Evolutionary conservation across 2,888 invertebrate genomes (phyloP).

Genomic region (Trichacis sp.): DNA sequence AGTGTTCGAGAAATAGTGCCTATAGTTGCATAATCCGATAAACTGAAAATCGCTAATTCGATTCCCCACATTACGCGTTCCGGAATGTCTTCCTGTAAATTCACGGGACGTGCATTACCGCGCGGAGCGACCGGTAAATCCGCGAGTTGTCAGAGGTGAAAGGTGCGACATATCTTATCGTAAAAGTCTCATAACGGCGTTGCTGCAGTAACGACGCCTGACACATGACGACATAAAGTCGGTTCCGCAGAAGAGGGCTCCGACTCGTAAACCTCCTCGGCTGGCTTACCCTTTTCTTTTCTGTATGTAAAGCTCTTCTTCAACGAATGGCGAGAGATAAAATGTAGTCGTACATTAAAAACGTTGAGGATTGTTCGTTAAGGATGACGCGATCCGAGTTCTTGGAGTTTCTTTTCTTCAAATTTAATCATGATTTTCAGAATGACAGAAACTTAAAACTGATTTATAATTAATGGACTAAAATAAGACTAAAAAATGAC

Average conservation of each 20-base stretch:
- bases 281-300: conserved; percentile 48
- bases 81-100: background rate
- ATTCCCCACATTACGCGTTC: background rate
- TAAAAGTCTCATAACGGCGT: conserved; percentile 64
- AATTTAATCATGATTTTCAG: too few species aligned
- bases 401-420: too few species aligned
- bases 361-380: background rate
- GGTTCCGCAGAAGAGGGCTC: conserved; percentile 45
- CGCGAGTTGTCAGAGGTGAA: conserved; percentile 54
- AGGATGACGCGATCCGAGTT: too few species aligned
- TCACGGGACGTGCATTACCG: background rate
- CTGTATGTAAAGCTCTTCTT: conserved; percentile 15
- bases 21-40: too few species aligned
- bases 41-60: background rate
- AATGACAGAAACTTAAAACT: too few species aligned
- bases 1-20: too few species aligned
- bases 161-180: conserved; percentile 66
- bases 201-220: conserved; percentile 63
- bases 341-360: conserved; percentile 9
- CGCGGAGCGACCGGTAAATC: conserved; percentile 52
- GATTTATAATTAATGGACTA: too few species aligned
- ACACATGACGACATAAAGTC: conserved; percentile 62
- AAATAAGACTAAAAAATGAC: too few species aligned
- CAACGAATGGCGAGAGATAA: conserved; percentile 13
- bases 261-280: conserved; percentile 56